Percentiles rank a stretch among this genome's conserved stretches.
These are phyloP conservation scores for Pseudomugil tenellus DNA, from an alignment of 2,797 vertebrate species.

Conservation along the genomic window DNA sequence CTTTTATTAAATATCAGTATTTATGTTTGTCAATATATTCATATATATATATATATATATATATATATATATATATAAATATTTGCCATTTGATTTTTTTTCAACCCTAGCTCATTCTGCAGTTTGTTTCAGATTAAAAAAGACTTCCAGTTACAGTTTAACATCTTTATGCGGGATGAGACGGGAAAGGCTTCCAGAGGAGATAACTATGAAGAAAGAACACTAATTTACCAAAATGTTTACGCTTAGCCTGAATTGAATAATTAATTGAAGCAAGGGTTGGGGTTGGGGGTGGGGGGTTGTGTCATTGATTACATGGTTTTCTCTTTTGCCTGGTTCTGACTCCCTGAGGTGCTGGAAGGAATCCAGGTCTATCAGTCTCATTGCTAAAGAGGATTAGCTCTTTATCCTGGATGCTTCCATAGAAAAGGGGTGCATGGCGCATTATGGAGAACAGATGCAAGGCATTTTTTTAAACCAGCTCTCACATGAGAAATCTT, in stretches of 20 bases:
- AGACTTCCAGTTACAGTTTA: slow-evolving; percentile 32
- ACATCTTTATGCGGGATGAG: slow-evolving; percentile 43
- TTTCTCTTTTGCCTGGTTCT: slow-evolving; percentile 33
- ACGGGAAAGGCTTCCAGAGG: slow-evolving; percentile 3
- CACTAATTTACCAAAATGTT: slow-evolving; percentile 38
- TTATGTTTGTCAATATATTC: too few species aligned
- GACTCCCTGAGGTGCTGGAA: slow-evolving; percentile 63
- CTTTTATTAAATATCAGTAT: too few species aligned
- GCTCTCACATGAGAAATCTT: slow-evolving; percentile 50
- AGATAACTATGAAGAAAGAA: slow-evolving; percentile 15
- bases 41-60: too few species aligned
- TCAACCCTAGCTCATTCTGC: too few species aligned
- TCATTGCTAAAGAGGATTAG: slow-evolving; percentile 64
- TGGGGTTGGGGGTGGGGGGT: background rate
- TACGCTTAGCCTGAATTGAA: slow-evolving; percentile 27
- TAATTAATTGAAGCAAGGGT: too few species aligned
- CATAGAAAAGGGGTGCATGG: slow-evolving; percentile 54
- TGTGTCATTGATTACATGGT: slow-evolving; percentile 52
- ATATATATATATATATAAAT: too few species aligned
- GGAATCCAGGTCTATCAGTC: slow-evolving; percentile 61
- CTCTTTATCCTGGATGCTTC: slow-evolving; percentile 56
- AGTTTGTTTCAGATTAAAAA: too few species aligned
- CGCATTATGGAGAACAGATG: slow-evolving; percentile 47
- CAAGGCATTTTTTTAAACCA: slow-evolving; percentile 27
- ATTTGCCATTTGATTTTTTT: too few species aligned